Conservation (phyloP, 35 echinoderm and acorn worm genomes). For the Amphiura filiformis region DNA sequence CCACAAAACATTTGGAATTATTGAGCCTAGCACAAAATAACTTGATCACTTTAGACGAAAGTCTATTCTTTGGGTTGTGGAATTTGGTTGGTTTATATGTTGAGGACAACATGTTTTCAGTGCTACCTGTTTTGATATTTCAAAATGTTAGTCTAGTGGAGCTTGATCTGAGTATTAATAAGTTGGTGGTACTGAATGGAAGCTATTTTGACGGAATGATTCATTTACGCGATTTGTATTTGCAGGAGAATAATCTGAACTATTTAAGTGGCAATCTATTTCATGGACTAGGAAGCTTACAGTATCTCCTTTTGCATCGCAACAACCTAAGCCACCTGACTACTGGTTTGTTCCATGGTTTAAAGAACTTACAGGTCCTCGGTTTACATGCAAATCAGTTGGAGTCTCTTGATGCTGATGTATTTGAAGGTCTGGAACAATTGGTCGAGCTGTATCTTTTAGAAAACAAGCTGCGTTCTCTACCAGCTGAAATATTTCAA, state of each 20-base stretch:
- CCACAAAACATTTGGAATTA: neutral
- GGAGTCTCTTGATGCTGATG: neutral
- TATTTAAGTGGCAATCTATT: neutral
- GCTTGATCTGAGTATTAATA: neutral
- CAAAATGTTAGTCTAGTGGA: neutral
- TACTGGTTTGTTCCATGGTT: neutral
- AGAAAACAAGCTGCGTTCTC: neutral
- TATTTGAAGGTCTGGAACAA: neutral
- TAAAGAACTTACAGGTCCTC: neutral
- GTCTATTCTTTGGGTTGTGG: neutral
- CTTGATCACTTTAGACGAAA: neutral
- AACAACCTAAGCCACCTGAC: neutral
- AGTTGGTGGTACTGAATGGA: neutral
- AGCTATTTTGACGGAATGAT: neutral
- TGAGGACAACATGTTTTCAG: neutral
- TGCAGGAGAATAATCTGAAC: neutral
- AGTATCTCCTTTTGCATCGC: neutral
- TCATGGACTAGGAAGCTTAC: neutral
- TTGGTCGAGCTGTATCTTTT: neutral
- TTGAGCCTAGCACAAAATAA: neutral
- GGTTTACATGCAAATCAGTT: neutral
- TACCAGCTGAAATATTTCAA: too few species aligned
- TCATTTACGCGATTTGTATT: neutral
- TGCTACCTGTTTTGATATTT: neutral
- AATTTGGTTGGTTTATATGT: neutral